Evolutionary conservation across 2,888 invertebrate genomes (phyloP).

Genomic region (Parnassius glacialis): DNA sequence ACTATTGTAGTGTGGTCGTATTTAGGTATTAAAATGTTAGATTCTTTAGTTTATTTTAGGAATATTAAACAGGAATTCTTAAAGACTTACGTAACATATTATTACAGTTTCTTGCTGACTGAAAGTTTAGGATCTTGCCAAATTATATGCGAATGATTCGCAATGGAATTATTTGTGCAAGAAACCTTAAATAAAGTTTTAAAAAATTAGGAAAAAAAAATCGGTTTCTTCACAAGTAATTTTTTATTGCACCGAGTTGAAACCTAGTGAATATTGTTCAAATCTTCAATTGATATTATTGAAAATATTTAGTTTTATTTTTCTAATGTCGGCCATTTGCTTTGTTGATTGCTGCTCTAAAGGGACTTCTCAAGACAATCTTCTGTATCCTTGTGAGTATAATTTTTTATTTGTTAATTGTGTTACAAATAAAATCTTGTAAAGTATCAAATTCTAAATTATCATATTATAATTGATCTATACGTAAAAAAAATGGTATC

Average conservation of each 20-base stretch:
- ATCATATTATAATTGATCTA: too few relatives aligned
- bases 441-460: too few relatives aligned
- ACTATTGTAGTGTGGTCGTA: slow-evolving; percentile 18
- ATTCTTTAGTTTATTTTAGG: slow-evolving; percentile 7
- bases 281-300: slow-evolving; percentile 26
- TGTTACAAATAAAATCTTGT: too few relatives aligned
- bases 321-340: slow-evolving; percentile 40
- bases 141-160: slow-evolving; percentile 42
- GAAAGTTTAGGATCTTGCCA: slow-evolving; percentile 69
- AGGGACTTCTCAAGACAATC: slow-evolving; percentile 84
- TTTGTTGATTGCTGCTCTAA: slow-evolving; percentile 59
- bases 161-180: slow-evolving; percentile 30
- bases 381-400: slow-evolving; percentile 84
- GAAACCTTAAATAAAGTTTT: slow-evolving; percentile 32
- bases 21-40: slow-evolving; percentile 9
- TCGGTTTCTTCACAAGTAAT: slow-evolving; percentile 5
- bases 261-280: slow-evolving; percentile 19
- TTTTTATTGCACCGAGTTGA: slow-evolving; percentile 13
- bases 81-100: slow-evolving; percentile 47
- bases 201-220: slow-evolving; percentile 20
- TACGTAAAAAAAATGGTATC: too few relatives aligned
- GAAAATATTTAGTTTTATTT: slow-evolving; percentile 9
- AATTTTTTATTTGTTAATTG: slow-evolving; percentile 23
- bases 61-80: slow-evolving; percentile 29
- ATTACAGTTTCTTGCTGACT: slow-evolving; percentile 48